Evolutionary conservation across 2,797 vertebrate genomes (phyloP), one percentile per base, ranked within the genome.

Genomic region (Xyrichtys novacula): DNA sequence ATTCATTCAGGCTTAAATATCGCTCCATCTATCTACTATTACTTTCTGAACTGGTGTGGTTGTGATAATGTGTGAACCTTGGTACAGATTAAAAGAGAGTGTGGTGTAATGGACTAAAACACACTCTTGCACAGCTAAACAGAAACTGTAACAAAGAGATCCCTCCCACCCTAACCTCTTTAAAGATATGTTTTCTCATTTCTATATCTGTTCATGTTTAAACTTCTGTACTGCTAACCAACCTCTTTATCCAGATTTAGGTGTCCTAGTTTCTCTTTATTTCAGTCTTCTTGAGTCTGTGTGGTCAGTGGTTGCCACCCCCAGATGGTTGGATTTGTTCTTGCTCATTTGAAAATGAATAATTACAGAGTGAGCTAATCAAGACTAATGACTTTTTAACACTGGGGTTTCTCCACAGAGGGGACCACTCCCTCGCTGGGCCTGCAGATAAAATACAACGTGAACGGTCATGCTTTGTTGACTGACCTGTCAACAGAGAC

Each of bases 361-460:
- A 66, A 62, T 62, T 49, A 0, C 28, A 15, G 59, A 69, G 63
- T 71, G 67, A 68, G 50, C 53, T 85, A 89, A 91, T 88, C 60
- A 89, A 90, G 88, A 91, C 74, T 55, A 81, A 91, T 89, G 81
- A 40, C 76, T 82, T 69, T 90, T 87, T 88, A 89, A 91, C 64
- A 25, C 39, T 0, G 14, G 7, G 31, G 31, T 66, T 61, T 59
- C 43, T 63, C 53, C 61, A 63, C 48, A 47, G 66, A 50, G 43
- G 55, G n/a, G 47, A 50, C 26, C 7, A 0, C 59, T 80, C 73
- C 58, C 61, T 56, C 54, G 14, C 65, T 65, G 23, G 40, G 63
- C 73, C 71, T 73, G 52, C 76, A 66, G 81, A 89, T 85, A 74
- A 80, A 70, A 83, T 70, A 46, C 22, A 3, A 59, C 6, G 46